These are phyloP conservation scores for Antigone vipio DNA, from an alignment of 2,113 vertebrate genomes.

Conservation along the genomic window DNA sequence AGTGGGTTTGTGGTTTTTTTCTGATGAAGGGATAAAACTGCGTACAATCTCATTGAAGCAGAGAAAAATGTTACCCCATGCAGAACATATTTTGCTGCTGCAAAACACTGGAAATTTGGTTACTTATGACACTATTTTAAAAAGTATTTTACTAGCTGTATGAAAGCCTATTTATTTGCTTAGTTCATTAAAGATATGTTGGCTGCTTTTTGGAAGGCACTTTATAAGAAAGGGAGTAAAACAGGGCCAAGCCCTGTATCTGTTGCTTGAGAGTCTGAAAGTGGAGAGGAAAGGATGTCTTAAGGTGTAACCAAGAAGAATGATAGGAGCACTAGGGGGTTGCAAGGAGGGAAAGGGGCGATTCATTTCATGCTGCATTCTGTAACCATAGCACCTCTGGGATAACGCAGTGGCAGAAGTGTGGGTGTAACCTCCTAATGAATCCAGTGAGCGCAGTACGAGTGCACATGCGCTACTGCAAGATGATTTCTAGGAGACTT, in stretches of 20 bases:
- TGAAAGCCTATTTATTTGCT: background rate
- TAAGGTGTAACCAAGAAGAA: background rate
- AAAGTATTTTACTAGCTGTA: background rate
- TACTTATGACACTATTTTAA: background rate
- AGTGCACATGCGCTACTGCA: rapidly evolving
- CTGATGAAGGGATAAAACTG: background rate
- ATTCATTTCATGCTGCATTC: rapidly evolving
- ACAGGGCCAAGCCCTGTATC: background rate
- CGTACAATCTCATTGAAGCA: background rate
- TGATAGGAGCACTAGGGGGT: no score
- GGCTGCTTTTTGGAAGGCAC: background rate
- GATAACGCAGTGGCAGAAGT: rapidly evolving
- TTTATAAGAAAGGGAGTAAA: background rate
- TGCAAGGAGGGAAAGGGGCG: background rate
- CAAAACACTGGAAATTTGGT: background rate
- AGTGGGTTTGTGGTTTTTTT: background rate
- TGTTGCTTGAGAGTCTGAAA: background rate
- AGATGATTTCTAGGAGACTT: background rate
- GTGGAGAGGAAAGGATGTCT: background rate
- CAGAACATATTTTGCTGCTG: background rate
- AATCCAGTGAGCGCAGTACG: rapidly evolving
- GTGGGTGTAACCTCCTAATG: rapidly evolving
- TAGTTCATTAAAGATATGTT: background rate
- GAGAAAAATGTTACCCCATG: background rate
- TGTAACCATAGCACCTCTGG: background rate